phyloP scores from a whole-genome alignment of 2,888 invertebrate species.

The Macrosiphum euphorbiae region DNA sequence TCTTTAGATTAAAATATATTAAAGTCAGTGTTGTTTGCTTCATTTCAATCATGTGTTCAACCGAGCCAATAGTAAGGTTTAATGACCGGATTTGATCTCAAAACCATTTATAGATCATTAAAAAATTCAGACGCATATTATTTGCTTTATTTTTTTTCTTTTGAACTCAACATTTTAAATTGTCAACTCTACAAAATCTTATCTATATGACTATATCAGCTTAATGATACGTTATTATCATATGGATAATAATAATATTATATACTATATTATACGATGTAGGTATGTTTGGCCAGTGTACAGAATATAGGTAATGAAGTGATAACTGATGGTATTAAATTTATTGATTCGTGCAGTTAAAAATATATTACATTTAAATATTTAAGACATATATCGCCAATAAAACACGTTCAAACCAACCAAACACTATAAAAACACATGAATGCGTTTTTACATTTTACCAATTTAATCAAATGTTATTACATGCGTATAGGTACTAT shows the following conservation, averaged over 20 bases:
- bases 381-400: background rate
- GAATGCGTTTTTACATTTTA: background rate
- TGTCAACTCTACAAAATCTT: background rate
- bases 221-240: background rate
- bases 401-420: background rate
- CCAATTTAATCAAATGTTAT: background rate
- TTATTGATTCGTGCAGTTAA: background rate
- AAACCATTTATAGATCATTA: background rate
- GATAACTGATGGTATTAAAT: background rate
- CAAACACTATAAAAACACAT: background rate
- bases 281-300: background rate
- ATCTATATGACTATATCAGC: background rate
- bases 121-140: background rate
- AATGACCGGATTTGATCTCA: background rate
- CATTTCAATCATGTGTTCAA: background rate
- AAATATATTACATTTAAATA: background rate
- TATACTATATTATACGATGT: background rate
- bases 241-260: too few relatives aligned
- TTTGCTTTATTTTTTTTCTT: background rate
- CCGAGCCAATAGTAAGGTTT: background rate
- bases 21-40: background rate
- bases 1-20: background rate
- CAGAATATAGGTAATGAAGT: background rate
- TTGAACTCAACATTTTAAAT: too few relatives aligned
- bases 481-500: background rate